Base-by-base conservation (phyloP, 1,140 invertebrate species). In the Drosophila orosa region DNA sequence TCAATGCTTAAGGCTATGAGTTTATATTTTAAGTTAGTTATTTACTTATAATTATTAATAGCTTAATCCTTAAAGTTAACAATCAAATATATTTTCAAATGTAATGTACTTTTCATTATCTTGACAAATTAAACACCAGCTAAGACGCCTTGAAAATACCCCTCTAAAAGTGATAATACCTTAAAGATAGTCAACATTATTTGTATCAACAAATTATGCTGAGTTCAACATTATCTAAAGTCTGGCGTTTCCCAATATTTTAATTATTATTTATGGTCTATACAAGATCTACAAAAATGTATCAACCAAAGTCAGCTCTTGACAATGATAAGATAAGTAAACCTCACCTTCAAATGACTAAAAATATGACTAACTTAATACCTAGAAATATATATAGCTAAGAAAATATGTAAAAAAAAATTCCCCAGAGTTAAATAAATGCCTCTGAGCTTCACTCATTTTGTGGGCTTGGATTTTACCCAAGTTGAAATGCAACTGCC, bases 271-370 rank as follows among this genome's bases (percentile, higher is more conserved):
- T 29, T 39, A 62, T 39, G 1, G 4, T 3, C 4, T 1, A 10
- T 9, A 12, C 24, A 58, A 17, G 33, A 61, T 62, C 31, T 19
- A n/a, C 24, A 12, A n/a, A 29, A 39, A 29, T 3, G n/a, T 10
- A 62, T 62, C 17, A 24, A 39, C 9, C 13, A 5, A 37, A 62
- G 13, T 37, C 52, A 39, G 10, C 25, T 29, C 37, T 59, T 24
- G 25, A 31, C 33, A 19, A 6, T 24, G 54, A 62, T 62, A 62
- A 62, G 60, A 62, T 60, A 40, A 3, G 15, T 13, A 58, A 35
- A n/a, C 5, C n/a, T 17, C 15, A 17, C 9, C 45, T 48, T 17
- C 1, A 8, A n/a, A 15, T 27, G 17, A 57, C 22, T 15, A 6
- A 27, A 22, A 19, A 29, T n/a, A n/a, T 40, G 25, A 52, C 13